Conservation (phyloP, 2,797 vertebrate genomes). For the Malacoraja senta region DNA sequence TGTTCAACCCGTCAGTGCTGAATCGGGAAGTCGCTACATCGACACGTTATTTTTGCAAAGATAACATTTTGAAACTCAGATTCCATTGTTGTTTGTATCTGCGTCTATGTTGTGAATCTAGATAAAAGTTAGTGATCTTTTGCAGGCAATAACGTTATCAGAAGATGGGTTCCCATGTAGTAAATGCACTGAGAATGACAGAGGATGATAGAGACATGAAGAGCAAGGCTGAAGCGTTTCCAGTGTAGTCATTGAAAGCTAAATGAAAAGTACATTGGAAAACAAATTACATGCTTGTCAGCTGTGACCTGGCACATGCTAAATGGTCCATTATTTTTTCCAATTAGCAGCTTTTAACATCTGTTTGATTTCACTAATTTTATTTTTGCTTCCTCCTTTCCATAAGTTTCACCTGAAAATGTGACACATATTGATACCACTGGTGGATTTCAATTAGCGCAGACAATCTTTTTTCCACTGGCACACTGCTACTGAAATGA, state of each 20-base stretch:
- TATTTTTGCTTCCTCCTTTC: background rate
- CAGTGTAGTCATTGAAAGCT: background rate
- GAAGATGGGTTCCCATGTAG: background rate
- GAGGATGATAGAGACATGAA: background rate
- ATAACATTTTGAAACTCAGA: background rate
- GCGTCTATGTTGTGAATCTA: background rate
- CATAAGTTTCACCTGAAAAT: background rate
- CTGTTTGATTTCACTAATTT: background rate
- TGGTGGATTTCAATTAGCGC: background rate
- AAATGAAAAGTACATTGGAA: background rate
- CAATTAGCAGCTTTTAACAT: background rate
- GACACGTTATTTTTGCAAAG: background rate
- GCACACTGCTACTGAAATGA: background rate
- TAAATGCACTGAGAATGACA: background rate
- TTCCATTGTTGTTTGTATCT: background rate
- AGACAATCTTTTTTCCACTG: background rate
- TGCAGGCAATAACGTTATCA: background rate
- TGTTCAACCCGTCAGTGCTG: background rate
- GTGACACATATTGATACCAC: background rate
- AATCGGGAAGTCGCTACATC: background rate
- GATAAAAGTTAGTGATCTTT: background rate
- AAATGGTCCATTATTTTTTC: background rate
- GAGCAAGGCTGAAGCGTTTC: background rate
- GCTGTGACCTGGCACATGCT: background rate
- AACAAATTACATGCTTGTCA: background rate